Percentiles rank a stretch among this genome's conserved stretches.
These are phyloP conservation scores for Subacronicta megacephala DNA, from an alignment of 2,888 invertebrate species.

Conservation along the genomic window DNA sequence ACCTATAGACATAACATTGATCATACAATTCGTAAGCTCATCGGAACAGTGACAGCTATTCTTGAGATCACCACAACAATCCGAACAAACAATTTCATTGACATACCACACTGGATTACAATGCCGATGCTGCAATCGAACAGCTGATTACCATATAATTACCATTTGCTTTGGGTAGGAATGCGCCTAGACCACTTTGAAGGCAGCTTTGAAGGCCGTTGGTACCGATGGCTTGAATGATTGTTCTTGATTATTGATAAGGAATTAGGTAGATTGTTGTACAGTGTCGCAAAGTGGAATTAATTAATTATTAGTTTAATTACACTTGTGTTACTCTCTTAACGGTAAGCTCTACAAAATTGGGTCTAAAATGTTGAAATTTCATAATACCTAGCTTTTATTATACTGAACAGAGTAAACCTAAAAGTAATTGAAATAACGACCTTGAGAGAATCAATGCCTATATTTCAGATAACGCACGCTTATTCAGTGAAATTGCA, in stretches of 20 bases:
- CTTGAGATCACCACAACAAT: constrained; percentile 13
- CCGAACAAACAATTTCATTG: constrained; percentile 40
- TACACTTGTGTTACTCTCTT: constrained; percentile 4
- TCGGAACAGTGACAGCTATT: constrained; percentile 4
- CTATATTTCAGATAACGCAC: too few relatives aligned
- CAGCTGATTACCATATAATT: constrained; percentile 64
- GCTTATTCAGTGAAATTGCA: too few relatives aligned
- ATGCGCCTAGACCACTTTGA: constrained; percentile 54
- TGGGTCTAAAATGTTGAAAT: too few relatives aligned
- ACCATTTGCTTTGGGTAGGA: constrained; percentile 61
- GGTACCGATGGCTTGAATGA: constrained; percentile 51
- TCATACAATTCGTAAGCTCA: too few relatives aligned
- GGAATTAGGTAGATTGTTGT: constrained; percentile 40
- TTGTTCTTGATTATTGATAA: constrained; percentile 55
- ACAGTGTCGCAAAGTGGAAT: constrained; percentile 40
- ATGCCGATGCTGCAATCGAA: constrained; percentile 48
- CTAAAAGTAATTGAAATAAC: too few relatives aligned
- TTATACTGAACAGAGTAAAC: too few relatives aligned
- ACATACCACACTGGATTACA: constrained; percentile 46
- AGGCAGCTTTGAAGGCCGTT: constrained; percentile 59
- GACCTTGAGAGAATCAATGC: too few relatives aligned
- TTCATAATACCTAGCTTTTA: too few relatives aligned
- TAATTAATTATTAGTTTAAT: constrained; percentile 32
- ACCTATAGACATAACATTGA: too few relatives aligned
- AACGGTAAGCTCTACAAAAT: too few relatives aligned